These are phyloP conservation scores for Podabrus alpinus DNA, from an alignment of 2,888 invertebrate species.

Conservation along the genomic window DNA sequence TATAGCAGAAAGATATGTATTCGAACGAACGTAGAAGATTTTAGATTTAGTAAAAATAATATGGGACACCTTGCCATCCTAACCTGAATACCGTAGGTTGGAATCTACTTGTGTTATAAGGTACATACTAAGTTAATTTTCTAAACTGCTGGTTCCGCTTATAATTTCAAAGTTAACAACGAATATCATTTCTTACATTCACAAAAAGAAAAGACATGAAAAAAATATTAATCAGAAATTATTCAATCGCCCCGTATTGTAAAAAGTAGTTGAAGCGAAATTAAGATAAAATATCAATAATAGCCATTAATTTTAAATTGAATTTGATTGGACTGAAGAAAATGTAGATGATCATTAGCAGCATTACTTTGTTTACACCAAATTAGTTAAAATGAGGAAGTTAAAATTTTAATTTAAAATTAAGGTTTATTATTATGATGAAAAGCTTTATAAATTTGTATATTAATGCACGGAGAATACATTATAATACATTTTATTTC, in stretches of 20 bases:
- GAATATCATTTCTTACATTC: no score
- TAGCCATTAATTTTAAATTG: neutral
- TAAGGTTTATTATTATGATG: neutral
- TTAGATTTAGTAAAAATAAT: no score
- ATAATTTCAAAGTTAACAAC: no score
- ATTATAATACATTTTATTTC: neutral
- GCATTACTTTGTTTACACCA: neutral
- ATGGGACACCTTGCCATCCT: no score
- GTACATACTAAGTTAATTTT: no score
- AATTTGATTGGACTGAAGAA: neutral
- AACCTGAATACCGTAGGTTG: no score
- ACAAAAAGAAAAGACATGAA: neutral
- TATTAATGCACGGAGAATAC: neutral
- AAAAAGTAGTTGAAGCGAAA: neutral
- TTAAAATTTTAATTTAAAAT: neutral
- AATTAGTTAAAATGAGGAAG: neutral
- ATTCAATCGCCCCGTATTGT: neutral
- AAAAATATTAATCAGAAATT: neutral
- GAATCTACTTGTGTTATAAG: no score
- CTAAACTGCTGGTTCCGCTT: no score
- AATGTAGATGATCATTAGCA: neutral
- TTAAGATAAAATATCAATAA: neutral
- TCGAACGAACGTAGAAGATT: no score
- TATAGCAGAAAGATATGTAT: no score
- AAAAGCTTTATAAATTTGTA: neutral